Evolutionary conservation across 2,888 invertebrate species (phyloP).

Genomic region (Noctua janthina): DNA sequence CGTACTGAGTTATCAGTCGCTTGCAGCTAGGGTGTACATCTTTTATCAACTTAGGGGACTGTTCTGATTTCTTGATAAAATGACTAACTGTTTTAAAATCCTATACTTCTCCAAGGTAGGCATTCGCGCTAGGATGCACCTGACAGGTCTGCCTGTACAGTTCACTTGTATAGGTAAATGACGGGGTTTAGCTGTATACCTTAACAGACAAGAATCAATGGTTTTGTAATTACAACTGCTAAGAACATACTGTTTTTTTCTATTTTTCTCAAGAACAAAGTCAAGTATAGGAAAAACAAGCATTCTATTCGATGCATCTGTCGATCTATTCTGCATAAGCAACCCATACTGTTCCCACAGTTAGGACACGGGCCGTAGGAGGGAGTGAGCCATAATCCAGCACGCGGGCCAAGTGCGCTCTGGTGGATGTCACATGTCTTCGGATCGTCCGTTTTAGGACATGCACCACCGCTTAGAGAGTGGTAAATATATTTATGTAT

Average conservation of each 20-base stretch:
- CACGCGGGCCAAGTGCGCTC: not conserved
- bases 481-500: not conserved
- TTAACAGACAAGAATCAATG: too few species aligned
- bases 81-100: not conserved
- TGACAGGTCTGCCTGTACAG: too few species aligned
- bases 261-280: not conserved
- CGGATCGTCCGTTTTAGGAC: too few species aligned
- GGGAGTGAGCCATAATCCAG: not conserved
- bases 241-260: not conserved
- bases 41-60: not conserved
- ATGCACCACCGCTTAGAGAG: not conserved
- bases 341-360: not conserved
- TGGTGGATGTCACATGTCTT: not conserved
- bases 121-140: too few species aligned
- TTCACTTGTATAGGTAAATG: too few species aligned
- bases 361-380: not conserved
- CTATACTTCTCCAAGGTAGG: not conserved
- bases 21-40: conserved; percentile 28
- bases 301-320: not conserved
- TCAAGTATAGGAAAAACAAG: not conserved
- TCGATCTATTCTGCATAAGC: not conserved
- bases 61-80: not conserved
- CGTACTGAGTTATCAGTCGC: conserved; percentile 44
- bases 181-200: too few species aligned
- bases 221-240: not conserved